Evolutionary conservation across 2,113 vertebrate genomes (phyloP).

Genomic region (Hippoglossus stenolepis): DNA sequence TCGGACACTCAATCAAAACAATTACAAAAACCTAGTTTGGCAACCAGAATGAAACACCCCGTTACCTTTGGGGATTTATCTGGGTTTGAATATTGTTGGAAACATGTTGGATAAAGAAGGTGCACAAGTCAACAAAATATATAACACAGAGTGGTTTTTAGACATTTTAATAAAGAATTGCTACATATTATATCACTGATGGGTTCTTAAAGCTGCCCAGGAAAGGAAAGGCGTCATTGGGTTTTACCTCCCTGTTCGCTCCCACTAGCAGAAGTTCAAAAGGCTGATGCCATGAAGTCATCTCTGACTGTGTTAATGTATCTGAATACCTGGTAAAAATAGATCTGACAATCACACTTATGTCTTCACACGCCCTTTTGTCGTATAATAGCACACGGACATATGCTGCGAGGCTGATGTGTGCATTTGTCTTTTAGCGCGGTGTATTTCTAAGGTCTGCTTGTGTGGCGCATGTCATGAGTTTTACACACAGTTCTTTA

Average conservation of each 20-base stretch:
- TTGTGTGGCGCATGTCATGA: conserved; percentile 3
- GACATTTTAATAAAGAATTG: too few species aligned
- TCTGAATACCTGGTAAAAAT: conserved; percentile 30
- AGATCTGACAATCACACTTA: background rate
- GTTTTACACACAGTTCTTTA: conserved; percentile 56
- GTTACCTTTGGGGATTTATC: too few species aligned
- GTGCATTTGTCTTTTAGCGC: conserved; percentile 5
- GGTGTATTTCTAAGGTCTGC: conserved; percentile 8
- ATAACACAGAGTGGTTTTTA: too few species aligned
- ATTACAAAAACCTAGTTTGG: too few species aligned
- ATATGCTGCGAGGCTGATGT: conserved; percentile 2
- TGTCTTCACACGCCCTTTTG: background rate
- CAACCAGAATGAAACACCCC: too few species aligned
- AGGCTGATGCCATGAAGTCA: conserved; percentile 26
- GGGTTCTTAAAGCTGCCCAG: background rate
- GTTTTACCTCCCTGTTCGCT: background rate
- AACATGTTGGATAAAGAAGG: too few species aligned
- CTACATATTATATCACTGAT: too few species aligned
- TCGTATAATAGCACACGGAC: background rate
- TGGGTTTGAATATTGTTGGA: too few species aligned
- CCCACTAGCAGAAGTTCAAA: background rate
- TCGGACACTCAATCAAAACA: too few species aligned
- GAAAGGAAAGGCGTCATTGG: background rate
- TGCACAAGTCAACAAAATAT: too few species aligned
- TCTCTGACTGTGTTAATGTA: conserved; percentile 21